A percentile compares a stretch with the other conserved stretches of the same genome.
These are phyloP conservation scores for Colaptes auratus DNA, from an alignment of 2,113 vertebrate species.

Conservation along the genomic window DNA sequence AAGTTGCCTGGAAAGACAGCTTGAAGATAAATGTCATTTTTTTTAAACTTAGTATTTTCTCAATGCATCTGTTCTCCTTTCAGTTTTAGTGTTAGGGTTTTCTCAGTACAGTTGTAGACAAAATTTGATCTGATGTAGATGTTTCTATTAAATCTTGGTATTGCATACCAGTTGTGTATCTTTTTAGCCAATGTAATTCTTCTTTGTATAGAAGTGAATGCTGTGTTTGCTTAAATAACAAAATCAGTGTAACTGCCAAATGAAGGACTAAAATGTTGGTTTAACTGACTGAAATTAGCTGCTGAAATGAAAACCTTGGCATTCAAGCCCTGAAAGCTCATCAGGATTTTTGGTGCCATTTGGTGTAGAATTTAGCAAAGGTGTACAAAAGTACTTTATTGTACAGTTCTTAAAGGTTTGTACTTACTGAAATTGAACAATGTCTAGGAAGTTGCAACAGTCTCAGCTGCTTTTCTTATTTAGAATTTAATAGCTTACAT, in stretches of 20 bases:
- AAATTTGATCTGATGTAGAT: neutral
- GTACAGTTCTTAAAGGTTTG: conserved; percentile 20
- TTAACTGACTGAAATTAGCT: neutral
- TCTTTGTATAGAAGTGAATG: neutral
- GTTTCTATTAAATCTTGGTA: neutral
- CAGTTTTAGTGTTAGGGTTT: too few relatives aligned
- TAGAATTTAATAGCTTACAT: conserved; percentile 18
- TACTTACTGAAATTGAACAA: conserved; percentile 29
- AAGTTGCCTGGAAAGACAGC: neutral
- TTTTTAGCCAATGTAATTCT: neutral
- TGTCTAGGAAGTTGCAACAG: neutral
- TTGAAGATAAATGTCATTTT: neutral
- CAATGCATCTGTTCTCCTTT: neutral
- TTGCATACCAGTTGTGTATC: neutral
- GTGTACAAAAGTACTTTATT: neutral
- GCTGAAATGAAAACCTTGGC: neutral
- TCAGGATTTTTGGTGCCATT: neutral
- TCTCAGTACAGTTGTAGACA: neutral
- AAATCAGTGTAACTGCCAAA: neutral
- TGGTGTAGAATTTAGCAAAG: neutral
- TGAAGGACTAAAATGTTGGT: neutral
- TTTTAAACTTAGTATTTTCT: neutral
- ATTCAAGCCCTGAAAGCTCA: neutral
- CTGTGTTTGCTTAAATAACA: conserved; percentile 2
- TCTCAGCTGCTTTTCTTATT: neutral